Base-by-base conservation (phyloP, 2,797 vertebrate species). In the Hapalemur alaotrensis region DNA sequence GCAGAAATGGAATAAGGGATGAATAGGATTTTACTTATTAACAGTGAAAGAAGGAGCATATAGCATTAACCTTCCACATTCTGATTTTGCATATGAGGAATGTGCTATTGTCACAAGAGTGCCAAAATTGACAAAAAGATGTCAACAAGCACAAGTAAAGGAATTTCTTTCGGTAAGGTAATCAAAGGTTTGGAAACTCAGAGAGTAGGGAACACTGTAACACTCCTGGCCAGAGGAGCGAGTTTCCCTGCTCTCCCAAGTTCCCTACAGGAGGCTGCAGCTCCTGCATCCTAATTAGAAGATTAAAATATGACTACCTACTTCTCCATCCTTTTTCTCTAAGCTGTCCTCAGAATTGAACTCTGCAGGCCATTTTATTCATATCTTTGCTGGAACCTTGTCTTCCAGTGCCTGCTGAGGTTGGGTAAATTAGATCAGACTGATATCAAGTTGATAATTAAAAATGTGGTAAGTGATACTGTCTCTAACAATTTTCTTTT, bases 1-100 rank as follows among this genome's bases (percentile, higher is more conserved):
- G 32, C 30, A 90, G 54, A 93, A 89, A 80, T 81, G 57, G 28
- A 73, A 70, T 82, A 92, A 88, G 4, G 17, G 28, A 32, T 83
- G 69, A 89, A 93, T 46, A 28, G 2, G 18, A 81, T 95, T 95
- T 95, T 92, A 95, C 54, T 94, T 88, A 85, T 83, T 76, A 94
- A 48, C 43, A 57, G 54, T 63, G 48, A 80, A 87, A 94, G 50
- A 87, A 91, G 46, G 20, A 61, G 1, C 22, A 61, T 48, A 7
- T 25, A 89, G 13, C 57, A 89, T 80, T 91, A 80, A 82, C 95
- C 76, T 59, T 79, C 38, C 13, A 63, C 48, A 43, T 90, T 93
- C 54, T 95, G 75, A 93, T 81, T 88, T 87, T 95, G 65, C 23
- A 94, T 72, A 80, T 50, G 89, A 95, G 28, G n/a, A 72, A 38